A percentile compares a stretch with the other conserved stretches of the same genome.
Conservation (phyloP, 2,113 vertebrate species). For the Takifugu flavidus region DNA sequence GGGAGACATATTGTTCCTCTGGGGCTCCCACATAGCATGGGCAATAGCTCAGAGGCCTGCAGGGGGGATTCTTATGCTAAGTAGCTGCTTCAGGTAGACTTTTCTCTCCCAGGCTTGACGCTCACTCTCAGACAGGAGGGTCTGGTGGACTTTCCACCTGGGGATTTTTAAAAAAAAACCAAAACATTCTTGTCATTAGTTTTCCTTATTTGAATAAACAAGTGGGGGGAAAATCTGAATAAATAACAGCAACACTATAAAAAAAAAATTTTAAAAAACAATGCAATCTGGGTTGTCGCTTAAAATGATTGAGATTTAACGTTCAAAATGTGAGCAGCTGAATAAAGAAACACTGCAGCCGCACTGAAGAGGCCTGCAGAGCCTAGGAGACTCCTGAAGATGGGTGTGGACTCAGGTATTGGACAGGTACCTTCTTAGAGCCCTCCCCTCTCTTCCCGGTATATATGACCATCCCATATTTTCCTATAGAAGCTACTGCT, state of each 20-base stretch:
- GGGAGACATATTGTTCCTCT: slow-evolving; percentile 55
- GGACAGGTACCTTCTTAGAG: slow-evolving; percentile 88
- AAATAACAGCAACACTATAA: too few species aligned
- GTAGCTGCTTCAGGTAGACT: slow-evolving; percentile 7
- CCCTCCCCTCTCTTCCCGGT: slow-evolving; percentile 85
- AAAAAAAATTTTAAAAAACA: too few species aligned
- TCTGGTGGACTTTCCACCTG: neutral
- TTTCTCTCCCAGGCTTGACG: slow-evolving; percentile 4
- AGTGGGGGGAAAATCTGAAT: too few species aligned
- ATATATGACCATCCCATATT: slow-evolving; percentile 87
- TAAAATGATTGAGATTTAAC: too few species aligned
- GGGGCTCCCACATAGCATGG: slow-evolving; percentile 9
- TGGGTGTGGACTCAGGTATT: slow-evolving; percentile 89
- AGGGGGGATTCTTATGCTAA: slow-evolving; percentile 69
- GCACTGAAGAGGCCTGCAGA: slow-evolving; percentile 58
- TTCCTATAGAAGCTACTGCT: slow-evolving; percentile 84
- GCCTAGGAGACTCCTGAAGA: slow-evolving; percentile 74
- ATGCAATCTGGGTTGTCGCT: too few species aligned
- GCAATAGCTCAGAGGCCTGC: slow-evolving; percentile 21
- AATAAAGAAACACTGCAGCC: neutral
- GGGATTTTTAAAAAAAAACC: too few species aligned
- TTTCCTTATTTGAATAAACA: too few species aligned
- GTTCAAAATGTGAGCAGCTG: too few species aligned
- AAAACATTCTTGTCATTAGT: too few species aligned
- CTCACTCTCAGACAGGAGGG: slow-evolving; percentile 1